Evolutionary conservation across 2,113 vertebrate species (phyloP).

Genomic region (Myodes glareolus): DNA sequence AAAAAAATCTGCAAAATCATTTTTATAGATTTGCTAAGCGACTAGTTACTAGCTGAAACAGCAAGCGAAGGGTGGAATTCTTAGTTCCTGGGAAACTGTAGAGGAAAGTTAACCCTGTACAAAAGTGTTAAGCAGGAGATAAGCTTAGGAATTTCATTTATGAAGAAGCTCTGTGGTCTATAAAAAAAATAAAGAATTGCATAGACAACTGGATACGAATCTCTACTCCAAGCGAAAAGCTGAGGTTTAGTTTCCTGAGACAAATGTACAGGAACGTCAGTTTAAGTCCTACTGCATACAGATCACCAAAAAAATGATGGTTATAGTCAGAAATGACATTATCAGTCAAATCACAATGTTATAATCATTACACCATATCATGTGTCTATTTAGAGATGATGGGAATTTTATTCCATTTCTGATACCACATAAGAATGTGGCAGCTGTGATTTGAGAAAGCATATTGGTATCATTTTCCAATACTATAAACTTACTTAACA

Average conservation of each 20-base stretch:
- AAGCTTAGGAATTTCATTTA: background rate
- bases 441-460: background rate
- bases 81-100: background rate
- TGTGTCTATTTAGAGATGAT: background rate
- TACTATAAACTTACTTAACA: background rate
- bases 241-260: background rate
- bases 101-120: background rate
- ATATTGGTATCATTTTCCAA: background rate
- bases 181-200: slow-evolving; percentile 16
- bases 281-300: background rate
- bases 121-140: background rate
- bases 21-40: background rate
- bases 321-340: background rate
- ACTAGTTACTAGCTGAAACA: background rate
- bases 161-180: background rate
- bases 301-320: background rate
- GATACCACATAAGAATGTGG: background rate
- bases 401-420: background rate
- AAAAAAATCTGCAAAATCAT: background rate
- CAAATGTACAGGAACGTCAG: background rate
- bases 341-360: background rate
- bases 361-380: background rate
- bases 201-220: background rate
- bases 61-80: background rate
- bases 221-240: background rate